These are phyloP conservation scores for Oithona nana DNA, from an alignment of 2,888 invertebrate genomes.

Conservation along the genomic window DNA sequence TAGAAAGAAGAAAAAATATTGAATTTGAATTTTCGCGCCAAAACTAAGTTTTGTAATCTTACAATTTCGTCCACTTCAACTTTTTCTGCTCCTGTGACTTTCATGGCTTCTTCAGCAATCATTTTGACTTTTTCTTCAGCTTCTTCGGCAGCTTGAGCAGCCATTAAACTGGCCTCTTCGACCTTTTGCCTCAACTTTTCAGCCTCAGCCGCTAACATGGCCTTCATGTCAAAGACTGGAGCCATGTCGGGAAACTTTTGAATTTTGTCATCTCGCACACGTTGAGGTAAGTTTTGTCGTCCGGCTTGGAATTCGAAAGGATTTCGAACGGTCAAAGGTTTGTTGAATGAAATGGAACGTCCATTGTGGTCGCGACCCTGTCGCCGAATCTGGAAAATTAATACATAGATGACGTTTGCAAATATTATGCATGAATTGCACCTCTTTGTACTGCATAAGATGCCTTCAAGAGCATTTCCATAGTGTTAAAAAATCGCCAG, in stretches of 20 bases:
- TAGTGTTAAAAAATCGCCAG: too few species aligned
- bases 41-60: not conserved
- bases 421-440: too few species aligned
- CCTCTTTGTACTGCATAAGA: too few species aligned
- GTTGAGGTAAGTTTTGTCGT: not conserved
- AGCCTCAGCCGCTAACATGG: not conserved
- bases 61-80: not conserved
- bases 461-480: too few species aligned
- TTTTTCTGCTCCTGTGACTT: not conserved
- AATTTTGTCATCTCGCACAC: not conserved
- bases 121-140: not conserved
- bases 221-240: not conserved
- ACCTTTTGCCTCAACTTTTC: not conserved
- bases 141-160: not conserved
- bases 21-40: not conserved
- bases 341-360: not conserved
- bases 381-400: not conserved
- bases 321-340: not conserved
- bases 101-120: not conserved
- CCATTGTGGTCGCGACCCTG: not conserved
- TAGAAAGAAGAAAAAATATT: not conserved
- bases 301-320: not conserved
- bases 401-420: not conserved
- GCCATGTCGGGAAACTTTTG: not conserved
- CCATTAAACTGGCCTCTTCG: not conserved